A percentile compares a stretch with the other conserved stretches of the same genome.
These are phyloP conservation scores for Phrynocephalus vlangalii DNA, from an alignment of 2,797 vertebrate genomes.

Conservation along the genomic window DNA sequence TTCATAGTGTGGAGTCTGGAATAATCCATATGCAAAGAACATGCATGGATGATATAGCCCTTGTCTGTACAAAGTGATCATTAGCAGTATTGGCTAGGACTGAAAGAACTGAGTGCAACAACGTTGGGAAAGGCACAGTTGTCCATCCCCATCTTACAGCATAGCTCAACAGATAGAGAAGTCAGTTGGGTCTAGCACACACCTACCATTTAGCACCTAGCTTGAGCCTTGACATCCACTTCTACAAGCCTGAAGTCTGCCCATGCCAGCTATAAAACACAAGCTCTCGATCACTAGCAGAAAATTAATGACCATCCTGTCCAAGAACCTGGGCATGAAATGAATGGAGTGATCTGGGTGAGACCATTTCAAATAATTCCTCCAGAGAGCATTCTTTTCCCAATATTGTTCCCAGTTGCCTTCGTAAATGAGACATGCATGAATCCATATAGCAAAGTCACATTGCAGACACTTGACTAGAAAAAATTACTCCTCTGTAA, in stretches of 20 bases:
- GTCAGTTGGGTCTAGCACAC: background rate
- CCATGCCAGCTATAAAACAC: background rate
- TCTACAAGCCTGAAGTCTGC: background rate
- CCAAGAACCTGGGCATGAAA: slow-evolving; percentile 13
- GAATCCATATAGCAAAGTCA: slow-evolving; percentile 32
- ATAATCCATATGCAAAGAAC: background rate
- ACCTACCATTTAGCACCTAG: background rate
- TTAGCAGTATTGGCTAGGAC: too few species aligned
- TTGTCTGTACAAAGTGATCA: background rate
- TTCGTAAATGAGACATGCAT: slow-evolving; percentile 51
- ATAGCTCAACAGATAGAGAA: background rate
- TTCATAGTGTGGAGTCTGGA: too few species aligned
- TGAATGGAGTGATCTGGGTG: slow-evolving; percentile 29
- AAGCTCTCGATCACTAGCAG: background rate
- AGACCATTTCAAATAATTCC: slow-evolving; percentile 34
- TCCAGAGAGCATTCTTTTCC: slow-evolving; percentile 25
- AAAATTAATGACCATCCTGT: background rate
- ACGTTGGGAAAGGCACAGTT: background rate
- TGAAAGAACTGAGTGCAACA: too few species aligned
- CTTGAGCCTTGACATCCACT: background rate
- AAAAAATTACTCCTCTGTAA: slow-evolving; percentile 48
- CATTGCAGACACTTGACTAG: slow-evolving; percentile 29
- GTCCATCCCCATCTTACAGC: background rate
- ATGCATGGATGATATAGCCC: too few species aligned
- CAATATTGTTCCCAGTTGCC: slow-evolving; percentile 46